A percentile compares a stretch with the other conserved stretches of the same genome.
These are phyloP conservation scores for Zaprionus ghesquierei DNA, from an alignment of 1,140 invertebrate genomes.

Conservation along the genomic window DNA sequence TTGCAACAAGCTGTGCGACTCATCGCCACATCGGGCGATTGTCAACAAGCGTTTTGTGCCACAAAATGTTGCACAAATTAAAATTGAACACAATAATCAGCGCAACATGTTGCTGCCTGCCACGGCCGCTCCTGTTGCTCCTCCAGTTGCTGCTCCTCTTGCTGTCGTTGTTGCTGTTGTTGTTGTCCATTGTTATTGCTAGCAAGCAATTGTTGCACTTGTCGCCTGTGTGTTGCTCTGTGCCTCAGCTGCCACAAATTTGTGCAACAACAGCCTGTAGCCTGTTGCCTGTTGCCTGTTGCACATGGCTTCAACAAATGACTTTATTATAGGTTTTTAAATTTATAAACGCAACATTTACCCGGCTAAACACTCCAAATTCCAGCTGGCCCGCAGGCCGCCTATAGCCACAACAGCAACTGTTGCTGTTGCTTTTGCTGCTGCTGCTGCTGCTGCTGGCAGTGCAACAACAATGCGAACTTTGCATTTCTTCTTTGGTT, in stretches of 20 bases:
- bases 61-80: constrained; percentile 78
- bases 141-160: constrained; percentile 34
- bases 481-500: constrained; percentile 1
- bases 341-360: constrained; percentile 78
- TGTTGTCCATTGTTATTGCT: neutral
- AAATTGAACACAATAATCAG: constrained; percentile 78
- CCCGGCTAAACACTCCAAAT: constrained; percentile 67
- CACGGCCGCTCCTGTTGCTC: constrained; percentile 29
- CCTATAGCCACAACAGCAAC: neutral
- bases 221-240: constrained; percentile 35
- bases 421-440: neutral
- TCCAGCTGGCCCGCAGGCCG: constrained; percentile 46
- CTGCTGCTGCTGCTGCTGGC: neutral
- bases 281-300: constrained; percentile 23
- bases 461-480: neutral
- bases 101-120: constrained; percentile 56
- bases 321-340: constrained; percentile 80
- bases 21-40: constrained; percentile 50
- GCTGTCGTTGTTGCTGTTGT: constrained; percentile 35
- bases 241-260: constrained; percentile 8
- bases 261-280: neutral
- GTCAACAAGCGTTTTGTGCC: constrained; percentile 60
- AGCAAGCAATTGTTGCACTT: constrained; percentile 35
- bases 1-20: constrained; percentile 26
- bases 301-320: constrained; percentile 62